phyloP scores from a whole-genome alignment of 2,888 invertebrate species.

The Heteromurus nitidus region DNA sequence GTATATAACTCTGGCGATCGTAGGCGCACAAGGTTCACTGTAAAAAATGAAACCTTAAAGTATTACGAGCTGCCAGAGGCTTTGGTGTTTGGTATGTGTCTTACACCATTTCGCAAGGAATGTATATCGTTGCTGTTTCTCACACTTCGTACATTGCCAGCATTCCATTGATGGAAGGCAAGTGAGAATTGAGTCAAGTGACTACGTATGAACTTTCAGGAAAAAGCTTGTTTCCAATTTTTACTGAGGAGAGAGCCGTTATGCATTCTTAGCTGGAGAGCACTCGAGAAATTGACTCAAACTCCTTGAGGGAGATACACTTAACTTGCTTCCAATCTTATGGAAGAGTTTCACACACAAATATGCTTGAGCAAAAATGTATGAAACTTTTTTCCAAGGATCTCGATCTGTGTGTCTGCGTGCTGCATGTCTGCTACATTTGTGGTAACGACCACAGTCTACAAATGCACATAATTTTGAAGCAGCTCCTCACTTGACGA shows the following conservation, averaged over 20 bases:
- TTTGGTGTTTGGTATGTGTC: conserved; percentile 2
- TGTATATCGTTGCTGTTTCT: conserved; percentile 13
- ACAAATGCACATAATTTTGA: conserved; percentile 4
- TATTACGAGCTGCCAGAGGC: conserved; percentile 1
- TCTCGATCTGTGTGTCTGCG: no score
- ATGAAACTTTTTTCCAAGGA: not conserved
- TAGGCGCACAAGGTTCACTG: not conserved
- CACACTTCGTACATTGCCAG: conserved; percentile 39
- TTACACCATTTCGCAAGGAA: conserved; percentile 14
- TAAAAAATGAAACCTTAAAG: conserved; percentile 5
- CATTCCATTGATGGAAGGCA: conserved; percentile 39
- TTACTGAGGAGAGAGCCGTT: conserved; percentile 3
- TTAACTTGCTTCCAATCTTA: conserved; percentile 39
- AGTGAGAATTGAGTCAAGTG: conserved; percentile 57
- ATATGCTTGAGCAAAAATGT: conserved; percentile 6
- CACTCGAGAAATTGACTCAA: conserved; percentile 49
- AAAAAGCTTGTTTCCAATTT: conserved; percentile 35
- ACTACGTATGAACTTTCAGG: not conserved
- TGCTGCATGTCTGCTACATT: not conserved
- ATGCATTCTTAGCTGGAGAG: conserved; percentile 22
- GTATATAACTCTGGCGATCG: not conserved
- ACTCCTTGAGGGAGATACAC: conserved; percentile 31
- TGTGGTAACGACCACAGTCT: not conserved
- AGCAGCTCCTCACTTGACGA: not conserved
- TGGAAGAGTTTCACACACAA: conserved; percentile 25